Percentiles rank a stretch among this genome's conserved stretches.
These are phyloP conservation scores for Choloepus didactylus DNA, from an alignment of 2,797 vertebrate genomes.

Conservation along the genomic window DNA sequence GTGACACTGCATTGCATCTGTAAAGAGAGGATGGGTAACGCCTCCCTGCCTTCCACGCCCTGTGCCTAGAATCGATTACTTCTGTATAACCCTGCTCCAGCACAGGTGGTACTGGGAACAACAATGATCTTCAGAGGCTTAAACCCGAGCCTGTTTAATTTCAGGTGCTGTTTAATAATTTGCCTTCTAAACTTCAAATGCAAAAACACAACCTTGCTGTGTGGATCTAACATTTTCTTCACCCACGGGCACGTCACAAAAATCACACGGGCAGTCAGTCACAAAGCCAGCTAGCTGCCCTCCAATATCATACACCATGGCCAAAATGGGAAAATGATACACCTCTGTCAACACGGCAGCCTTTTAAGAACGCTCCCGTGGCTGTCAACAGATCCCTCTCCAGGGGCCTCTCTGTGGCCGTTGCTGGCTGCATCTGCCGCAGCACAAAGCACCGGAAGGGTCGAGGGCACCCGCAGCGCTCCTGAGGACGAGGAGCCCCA, in stretches of 20 bases:
- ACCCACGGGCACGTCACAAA: background rate
- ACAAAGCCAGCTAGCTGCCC: background rate
- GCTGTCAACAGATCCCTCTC: background rate
- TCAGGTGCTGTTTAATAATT: background rate
- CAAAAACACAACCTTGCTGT: background rate
- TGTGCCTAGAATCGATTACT: background rate
- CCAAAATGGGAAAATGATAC: constrained; percentile 38
- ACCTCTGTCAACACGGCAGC: background rate
- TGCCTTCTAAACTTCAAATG: background rate
- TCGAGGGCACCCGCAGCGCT: background rate
- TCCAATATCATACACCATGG: background rate
- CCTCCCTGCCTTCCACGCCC: too few relatives aligned
- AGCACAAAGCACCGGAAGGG: background rate
- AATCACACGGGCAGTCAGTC: background rate
- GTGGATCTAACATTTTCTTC: background rate
- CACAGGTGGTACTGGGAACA: background rate
- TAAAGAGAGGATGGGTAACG: background rate
- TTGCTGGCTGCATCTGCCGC: too few relatives aligned
- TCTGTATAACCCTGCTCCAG: background rate
- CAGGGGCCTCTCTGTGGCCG: background rate
- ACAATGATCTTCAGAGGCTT: background rate
- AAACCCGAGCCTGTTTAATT: background rate
- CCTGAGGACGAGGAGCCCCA: background rate
- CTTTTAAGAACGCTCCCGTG: constrained; percentile 36
- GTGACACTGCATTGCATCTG: background rate